Base-by-base conservation (phyloP, 2,113 vertebrate genomes). In the Notarius lentiginosus region DNA sequence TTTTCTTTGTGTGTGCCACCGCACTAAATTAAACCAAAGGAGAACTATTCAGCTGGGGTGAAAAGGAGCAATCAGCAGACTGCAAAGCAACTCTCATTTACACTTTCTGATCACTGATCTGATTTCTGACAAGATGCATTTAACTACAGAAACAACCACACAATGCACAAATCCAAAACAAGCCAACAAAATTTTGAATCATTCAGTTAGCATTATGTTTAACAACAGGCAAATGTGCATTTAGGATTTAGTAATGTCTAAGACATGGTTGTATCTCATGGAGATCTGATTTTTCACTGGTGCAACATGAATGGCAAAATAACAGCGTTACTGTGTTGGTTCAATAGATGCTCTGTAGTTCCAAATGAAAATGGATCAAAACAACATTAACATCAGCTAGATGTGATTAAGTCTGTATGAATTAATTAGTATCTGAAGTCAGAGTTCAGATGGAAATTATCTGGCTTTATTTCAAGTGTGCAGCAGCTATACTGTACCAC, bases 21-120 rank as follows among this genome's bases (percentile, higher is more conserved):
- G 47, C 65, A 79, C 27, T 63, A 63, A 89, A 75, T 79, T 83
- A 79, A 84, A 53, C 66, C 53, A 79, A 70, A 66, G 41, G 34
- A 83, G 77, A 79, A 61, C 83, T 61, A 56, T 84, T 88, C 76
- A 80, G 53, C 41, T 73, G 17, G 55, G 53, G 30, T 72, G 41
- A 79, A 87, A 87, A 83, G 84, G 41, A 47, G 15, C 22, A 60
- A 47, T 82, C 79, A 75, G 53, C 49, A 76, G 58, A 85, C 84
- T 79, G 84, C 60, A 82, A 77, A 77, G 72, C 20, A 65, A 56
- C 79, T 65, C 80, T 83, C 58, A 83, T 30, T 63, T 27, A 73
- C 66, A 49, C 70, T 66, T 79, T 79, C 60, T 27, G 51, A 77
- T 79, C 49, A 47, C 85, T 83, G 41, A 17, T 66, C 80, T 82